Evolutionary conservation across 1,140 invertebrate species (phyloP).

Genomic region (Cecropterus lyciades): DNA sequence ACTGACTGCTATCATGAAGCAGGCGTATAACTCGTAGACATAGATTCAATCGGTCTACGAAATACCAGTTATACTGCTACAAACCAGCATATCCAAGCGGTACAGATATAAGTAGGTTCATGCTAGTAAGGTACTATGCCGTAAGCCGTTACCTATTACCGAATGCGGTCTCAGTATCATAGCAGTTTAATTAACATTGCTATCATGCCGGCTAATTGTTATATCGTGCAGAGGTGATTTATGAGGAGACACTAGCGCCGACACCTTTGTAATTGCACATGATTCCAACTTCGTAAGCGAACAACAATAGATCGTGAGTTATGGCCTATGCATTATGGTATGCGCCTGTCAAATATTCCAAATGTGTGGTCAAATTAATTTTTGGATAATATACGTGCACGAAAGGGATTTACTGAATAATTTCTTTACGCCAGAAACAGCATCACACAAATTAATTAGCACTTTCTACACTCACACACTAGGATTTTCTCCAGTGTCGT

Average conservation of each 20-base stretch:
- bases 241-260: conserved; percentile 71
- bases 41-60: no score
- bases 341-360: conserved; percentile 20
- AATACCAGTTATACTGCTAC: no score
- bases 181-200: conserved; percentile 85
- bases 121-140: neutral
- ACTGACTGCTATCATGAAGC: no score
- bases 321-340: conserved; percentile 21
- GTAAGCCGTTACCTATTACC: conserved; percentile 14
- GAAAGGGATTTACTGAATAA: neutral
- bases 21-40: no score
- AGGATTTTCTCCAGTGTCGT: no score
- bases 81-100: no score
- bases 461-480: no score
- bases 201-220: conserved; percentile 85
- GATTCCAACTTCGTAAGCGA: conserved; percentile 64
- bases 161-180: conserved; percentile 64
- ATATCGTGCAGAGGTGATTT: conserved; percentile 84
- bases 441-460: no score
- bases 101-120: no score
- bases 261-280: conserved; percentile 82
- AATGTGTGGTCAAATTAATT: conserved; percentile 11
- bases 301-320: conserved; percentile 53
- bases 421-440: no score
- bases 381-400: conserved; percentile 1